Base-by-base conservation (phyloP, 2,888 invertebrate genomes). In the Sthenelais limicola region DNA sequence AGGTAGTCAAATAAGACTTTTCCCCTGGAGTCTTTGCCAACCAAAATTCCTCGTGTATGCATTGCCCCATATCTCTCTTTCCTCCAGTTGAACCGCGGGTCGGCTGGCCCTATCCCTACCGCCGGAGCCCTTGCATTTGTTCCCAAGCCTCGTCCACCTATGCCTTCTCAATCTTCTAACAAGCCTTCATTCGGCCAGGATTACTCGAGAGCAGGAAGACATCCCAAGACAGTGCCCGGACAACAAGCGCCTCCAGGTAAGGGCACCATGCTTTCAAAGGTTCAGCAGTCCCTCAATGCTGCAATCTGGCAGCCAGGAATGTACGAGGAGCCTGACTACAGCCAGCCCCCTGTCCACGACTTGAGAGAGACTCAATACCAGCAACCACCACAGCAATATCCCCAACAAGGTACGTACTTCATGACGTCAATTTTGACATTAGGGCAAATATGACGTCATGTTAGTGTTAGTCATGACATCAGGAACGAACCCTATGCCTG, bases 111-210 rank as follows among this genome's bases (percentile, higher is more conserved):
- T n/a, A 21, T 52, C 12, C 38, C 54, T 33, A 33, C 70, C 24
- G 38, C 70, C 9, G 70, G 70, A 21, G 56, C 70, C 56, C 48
- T 70, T 26, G 70, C 51, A 35, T 70, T 70, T 30, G 54, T 70
- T 1, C 70, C 70, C 35, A 54, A 52, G n/a, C 54, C 54, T 12
- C 54, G 38, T 4, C 35, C 54, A 7, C 70, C 33, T 18, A 38
- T 54, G 35, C 70, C 70, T 12, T 21, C 52, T 4, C 32, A 28
- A 12, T 35, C 49, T 24, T 35, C 49, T 24, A 68, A 48, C 32
- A 52, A n/a, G 4, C 38, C 43, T 12, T 47, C 49, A 26, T 70
- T 54, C 38, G 70, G 70, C 21, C 5, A 7, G 4, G 70, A 70
- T 28, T 67, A 67, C 67, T 28, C 28, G 47, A 43, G 28, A 32